Base-by-base conservation (phyloP, 2,797 vertebrate species). In the Galago senegalensis region DNA sequence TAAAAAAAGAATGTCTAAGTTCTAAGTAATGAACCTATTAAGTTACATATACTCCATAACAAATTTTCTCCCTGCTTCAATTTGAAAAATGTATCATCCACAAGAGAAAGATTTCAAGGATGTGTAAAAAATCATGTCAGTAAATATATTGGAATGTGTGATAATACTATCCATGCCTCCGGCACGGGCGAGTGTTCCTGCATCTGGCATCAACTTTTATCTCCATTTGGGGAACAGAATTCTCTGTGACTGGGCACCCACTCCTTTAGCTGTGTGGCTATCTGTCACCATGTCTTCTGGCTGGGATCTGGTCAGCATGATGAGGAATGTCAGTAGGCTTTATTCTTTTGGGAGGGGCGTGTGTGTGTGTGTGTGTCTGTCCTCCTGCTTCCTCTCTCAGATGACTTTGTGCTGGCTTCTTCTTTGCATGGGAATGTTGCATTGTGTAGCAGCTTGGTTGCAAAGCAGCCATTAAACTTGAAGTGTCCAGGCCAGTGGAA, bases 261-360 rank as follows among this genome's bases (percentile, higher is more conserved):
- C 53, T 87, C 18, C 37, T 34, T 18, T 11, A 34, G 67, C 20
- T 40, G 0, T 25, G 7, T 31, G 63, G 20, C 43, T 65, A 5
- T 3, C 7, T 16, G 0, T 29, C 37, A 4, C 13, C n/a, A 7
- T 25, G 2, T 8, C 18, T 34, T 25, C 6, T 61, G 56, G 23
- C 20, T 34, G 17, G 25, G 76, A 31, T 40, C 60, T 29, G 7
- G 82, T 34, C 46, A 14, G 63, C 8, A 0, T 21, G 17, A 3
- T 21, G 67, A 8, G 1, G 1, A 17, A 9, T 29, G 46, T 72
- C 18, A 18, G 29, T 21, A 40, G 43, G 31, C 60, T 53, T 72
- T 70, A 20, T 87, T 81, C 5, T 73, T 75, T 60, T n/a, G 61
- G n/a, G 27, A 6, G 18, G 8, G 17, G 40, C 40, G 40, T 49